These are phyloP conservation scores for Eugnorisma glareosa DNA, from an alignment of 2,888 invertebrate genomes.

Conservation along the genomic window DNA sequence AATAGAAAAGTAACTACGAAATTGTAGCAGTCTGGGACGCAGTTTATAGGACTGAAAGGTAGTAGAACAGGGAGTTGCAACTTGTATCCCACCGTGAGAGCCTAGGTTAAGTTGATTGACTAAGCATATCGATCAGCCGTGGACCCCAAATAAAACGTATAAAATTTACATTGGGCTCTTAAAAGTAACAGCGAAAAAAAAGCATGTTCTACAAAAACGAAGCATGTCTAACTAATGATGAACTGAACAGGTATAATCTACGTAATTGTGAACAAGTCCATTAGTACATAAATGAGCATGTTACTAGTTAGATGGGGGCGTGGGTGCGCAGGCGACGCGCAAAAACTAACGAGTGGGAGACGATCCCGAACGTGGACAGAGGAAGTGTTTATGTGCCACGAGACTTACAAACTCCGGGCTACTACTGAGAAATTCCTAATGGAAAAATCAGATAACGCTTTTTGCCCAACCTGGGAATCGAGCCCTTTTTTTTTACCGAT, in stretches of 20 bases:
- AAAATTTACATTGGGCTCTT: neutral
- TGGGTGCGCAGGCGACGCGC: constrained; percentile 49
- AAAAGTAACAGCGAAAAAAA: constrained; percentile 19
- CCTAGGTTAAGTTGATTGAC: neutral
- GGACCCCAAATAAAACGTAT: neutral
- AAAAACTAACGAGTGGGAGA: constrained; percentile 52
- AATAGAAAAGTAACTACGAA: neutral
- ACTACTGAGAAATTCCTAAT: neutral
- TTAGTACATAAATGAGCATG: constrained; percentile 43
- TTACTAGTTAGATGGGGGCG: constrained; percentile 18
- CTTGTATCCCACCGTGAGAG: neutral
- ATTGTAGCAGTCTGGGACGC: neutral
- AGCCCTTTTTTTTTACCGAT: no score
- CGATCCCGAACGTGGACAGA: constrained; percentile 16
- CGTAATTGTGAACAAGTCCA: constrained; percentile 48
- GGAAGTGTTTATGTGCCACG: constrained; percentile 14
- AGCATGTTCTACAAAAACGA: constrained; percentile 16
- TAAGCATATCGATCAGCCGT: neutral
- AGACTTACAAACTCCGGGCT: neutral
- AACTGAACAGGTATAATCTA: neutral
- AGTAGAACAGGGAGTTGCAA: neutral
- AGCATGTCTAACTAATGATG: constrained; percentile 27
- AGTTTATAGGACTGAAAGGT: neutral
- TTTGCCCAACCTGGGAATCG: neutral
- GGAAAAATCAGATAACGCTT: neutral